Evolutionary conservation across 2,113 vertebrate species (phyloP).

Genomic region (Rhodinocichla rosea): DNA sequence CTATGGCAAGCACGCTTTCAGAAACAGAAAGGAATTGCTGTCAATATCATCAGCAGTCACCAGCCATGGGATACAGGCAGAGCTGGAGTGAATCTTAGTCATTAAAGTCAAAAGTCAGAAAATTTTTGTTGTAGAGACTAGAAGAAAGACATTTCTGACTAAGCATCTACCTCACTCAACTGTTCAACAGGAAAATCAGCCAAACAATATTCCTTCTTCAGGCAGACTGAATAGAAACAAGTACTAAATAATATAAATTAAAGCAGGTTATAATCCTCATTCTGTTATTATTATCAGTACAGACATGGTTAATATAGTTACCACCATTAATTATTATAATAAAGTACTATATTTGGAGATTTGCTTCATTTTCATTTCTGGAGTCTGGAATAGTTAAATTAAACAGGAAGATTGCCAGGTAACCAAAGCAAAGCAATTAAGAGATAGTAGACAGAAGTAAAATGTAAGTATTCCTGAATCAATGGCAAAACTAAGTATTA

Average conservation of each 20-base stretch:
- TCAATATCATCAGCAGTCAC: not conserved
- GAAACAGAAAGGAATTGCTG: not conserved
- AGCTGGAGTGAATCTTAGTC: not conserved
- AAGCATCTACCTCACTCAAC: not conserved
- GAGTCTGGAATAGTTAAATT: not conserved
- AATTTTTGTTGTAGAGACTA: not conserved
- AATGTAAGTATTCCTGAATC: not conserved
- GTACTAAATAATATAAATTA: not conserved
- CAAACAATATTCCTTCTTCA: not conserved
- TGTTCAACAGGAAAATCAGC: not conserved
- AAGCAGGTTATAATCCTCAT: not conserved
- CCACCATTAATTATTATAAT: not conserved
- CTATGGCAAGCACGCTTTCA: not conserved
- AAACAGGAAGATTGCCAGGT: not conserved
- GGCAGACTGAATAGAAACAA: not conserved
- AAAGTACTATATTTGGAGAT: not conserved
- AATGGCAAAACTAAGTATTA: not conserved
- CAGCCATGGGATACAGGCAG: not conserved
- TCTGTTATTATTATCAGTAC: not conserved
- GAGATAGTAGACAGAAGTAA: not conserved
- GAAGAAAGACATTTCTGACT: not conserved
- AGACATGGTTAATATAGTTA: not conserved
- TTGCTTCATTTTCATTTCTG: not conserved
- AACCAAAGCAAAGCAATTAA: not conserved
- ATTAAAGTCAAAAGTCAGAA: not conserved